These are phyloP conservation scores for Holocentrus rufus DNA, from an alignment of 2,797 vertebrate genomes.

Conservation along the genomic window DNA sequence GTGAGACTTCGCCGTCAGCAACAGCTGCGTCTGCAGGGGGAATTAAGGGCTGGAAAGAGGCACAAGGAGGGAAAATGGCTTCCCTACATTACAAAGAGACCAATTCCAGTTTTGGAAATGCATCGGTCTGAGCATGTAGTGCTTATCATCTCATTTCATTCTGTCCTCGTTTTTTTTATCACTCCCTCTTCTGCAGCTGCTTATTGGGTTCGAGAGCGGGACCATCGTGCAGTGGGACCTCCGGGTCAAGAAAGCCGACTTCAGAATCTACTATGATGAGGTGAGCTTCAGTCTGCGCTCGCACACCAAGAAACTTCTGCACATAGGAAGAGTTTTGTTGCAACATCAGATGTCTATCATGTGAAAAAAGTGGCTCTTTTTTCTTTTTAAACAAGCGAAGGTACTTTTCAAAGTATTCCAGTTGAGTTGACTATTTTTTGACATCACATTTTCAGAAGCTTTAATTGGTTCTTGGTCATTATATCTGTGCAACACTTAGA, in stretches of 20 bases:
- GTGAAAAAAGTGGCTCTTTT: no score
- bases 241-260: slow-evolving; percentile 91
- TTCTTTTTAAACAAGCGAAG: no score
- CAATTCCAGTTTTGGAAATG: background rate
- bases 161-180: slow-evolving; percentile 9
- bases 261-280: slow-evolving; percentile 98
- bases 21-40: background rate
- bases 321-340: no score
- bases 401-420: no score
- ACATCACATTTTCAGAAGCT: no score
- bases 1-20: background rate
- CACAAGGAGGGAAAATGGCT: background rate
- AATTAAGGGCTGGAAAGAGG: background rate
- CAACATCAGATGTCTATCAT: no score
- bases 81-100: background rate
- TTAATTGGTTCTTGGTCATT: no score
- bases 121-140: background rate
- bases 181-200: slow-evolving; percentile 81
- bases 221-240: slow-evolving; percentile 97
- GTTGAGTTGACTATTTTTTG: no score
- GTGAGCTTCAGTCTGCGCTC: slow-evolving; percentile 77
- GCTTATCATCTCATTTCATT: slow-evolving; percentile 10
- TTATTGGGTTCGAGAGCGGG: slow-evolving; percentile 97
- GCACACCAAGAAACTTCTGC: background rate
- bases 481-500: no score